A percentile compares a stretch with the other conserved stretches of the same genome.
Conservation (phyloP, 2,888 invertebrate species). For the Synergus laeviventris region DNA sequence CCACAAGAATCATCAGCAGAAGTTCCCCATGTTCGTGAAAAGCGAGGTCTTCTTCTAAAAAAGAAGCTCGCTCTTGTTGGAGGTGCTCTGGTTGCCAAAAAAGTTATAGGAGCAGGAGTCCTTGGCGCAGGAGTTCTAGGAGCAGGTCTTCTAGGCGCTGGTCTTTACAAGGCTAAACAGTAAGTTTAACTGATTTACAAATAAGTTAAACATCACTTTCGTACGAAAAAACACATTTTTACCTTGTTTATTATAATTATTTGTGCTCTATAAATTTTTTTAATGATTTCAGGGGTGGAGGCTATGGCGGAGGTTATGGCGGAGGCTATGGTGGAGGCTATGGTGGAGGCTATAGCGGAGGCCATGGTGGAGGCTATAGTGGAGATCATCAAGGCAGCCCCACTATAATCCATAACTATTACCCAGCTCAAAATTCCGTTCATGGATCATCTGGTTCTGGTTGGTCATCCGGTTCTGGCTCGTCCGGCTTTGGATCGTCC, state of each 20-base stretch:
- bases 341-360: constrained; percentile 72
- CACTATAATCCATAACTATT: neutral
- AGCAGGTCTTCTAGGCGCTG: constrained; percentile 54
- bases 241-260: neutral
- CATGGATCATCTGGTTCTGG: too few relatives aligned
- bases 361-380: constrained; percentile 68
- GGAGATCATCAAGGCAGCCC: constrained; percentile 46
- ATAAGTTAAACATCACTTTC: too few relatives aligned
- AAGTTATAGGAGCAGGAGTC: constrained; percentile 49
- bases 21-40: constrained; percentile 62
- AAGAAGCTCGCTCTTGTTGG: constrained; percentile 69
- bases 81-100: constrained; percentile 51
- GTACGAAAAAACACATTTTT: too few relatives aligned
- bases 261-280: neutral
- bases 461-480: too few relatives aligned
- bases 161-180: constrained; percentile 59
- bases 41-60: constrained; percentile 69
- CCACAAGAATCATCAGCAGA: constrained; percentile 9
- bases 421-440: constrained; percentile 17
- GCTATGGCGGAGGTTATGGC: constrained; percentile 26
- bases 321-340: constrained; percentile 41
- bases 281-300: constrained; percentile 34
- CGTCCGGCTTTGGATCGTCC: neutral
- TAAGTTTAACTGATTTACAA: constrained; percentile 46
- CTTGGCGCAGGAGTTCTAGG: constrained; percentile 54